phyloP scores from a whole-genome alignment of 2,888 invertebrate genomes.

The Spilosoma lubricipeda region DNA sequence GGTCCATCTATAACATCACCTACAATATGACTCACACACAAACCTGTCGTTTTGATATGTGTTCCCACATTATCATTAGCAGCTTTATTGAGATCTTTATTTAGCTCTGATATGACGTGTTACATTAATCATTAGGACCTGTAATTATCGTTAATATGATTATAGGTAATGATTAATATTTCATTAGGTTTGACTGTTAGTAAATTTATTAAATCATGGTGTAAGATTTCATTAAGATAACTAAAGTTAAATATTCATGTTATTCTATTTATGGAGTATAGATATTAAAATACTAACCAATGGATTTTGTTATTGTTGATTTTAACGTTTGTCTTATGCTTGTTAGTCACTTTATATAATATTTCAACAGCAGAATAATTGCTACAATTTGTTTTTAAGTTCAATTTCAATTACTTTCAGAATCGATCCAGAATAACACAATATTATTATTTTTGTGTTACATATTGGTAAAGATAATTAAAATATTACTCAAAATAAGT shows the following conservation, averaged over 20 bases:
- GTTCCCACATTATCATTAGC: conserved; percentile 19
- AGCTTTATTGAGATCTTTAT: conserved; percentile 16
- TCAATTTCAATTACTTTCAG: not conserved
- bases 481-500: not conserved
- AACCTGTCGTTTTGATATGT: conserved; percentile 14
- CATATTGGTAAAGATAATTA: not conserved
- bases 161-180: not conserved
- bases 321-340: too few species aligned
- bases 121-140: conserved; percentile 18
- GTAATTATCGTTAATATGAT: conserved; percentile 2
- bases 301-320: too few species aligned
- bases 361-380: too few species aligned
- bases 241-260: not conserved
- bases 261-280: too few species aligned
- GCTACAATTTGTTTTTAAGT: not conserved
- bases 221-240: not conserved
- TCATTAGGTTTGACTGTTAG: not conserved
- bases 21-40: not conserved
- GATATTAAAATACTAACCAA: too few species aligned
- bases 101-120: not conserved
- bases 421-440: not conserved
- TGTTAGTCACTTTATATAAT: too few species aligned
- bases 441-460: not conserved
- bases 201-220: not conserved
- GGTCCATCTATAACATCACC: conserved; percentile 11